These are phyloP conservation scores for Xyrauchen texanus DNA, from an alignment of 2,113 vertebrate species.

Conservation along the genomic window DNA sequence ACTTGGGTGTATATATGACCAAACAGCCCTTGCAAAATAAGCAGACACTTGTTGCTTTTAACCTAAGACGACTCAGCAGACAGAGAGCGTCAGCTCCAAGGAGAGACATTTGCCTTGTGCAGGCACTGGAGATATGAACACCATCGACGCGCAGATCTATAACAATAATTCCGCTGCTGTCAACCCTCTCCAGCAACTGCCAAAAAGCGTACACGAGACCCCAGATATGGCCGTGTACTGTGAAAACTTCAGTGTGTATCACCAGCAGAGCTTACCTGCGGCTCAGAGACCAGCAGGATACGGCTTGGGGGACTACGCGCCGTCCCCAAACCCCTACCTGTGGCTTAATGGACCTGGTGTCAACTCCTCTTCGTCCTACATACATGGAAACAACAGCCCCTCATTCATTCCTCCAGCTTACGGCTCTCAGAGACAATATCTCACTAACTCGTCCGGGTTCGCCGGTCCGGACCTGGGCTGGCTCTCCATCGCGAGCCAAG, in stretches of 20 bases:
- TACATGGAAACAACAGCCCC: conserved; percentile 75
- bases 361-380: conserved; percentile 78
- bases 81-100: conserved; percentile 16
- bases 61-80: neutral
- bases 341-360: conserved; percentile 84
- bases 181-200: conserved; percentile 69
- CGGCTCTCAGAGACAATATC: conserved; percentile 81
- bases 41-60: conserved; percentile 32
- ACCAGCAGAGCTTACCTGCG: conserved; percentile 76
- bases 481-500: conserved; percentile 90
- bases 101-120: conserved; percentile 3
- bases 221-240: conserved; percentile 88
- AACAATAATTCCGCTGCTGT: conserved; percentile 72
- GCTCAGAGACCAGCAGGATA: conserved; percentile 78
- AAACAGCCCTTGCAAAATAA: neutral
- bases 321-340: conserved; percentile 84
- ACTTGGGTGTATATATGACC: conserved; percentile 24
- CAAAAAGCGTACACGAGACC: conserved; percentile 77
- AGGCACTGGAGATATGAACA: conserved; percentile 77
- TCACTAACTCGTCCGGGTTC: conserved; percentile 75
- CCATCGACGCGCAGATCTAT: conserved; percentile 59
- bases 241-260: conserved; percentile 87
- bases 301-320: conserved; percentile 81
- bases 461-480: conserved; percentile 85
- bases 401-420: conserved; percentile 82